Evolutionary conservation across 2,113 vertebrate genomes (phyloP).

Genomic region (Psilopogon haemacephalus): DNA sequence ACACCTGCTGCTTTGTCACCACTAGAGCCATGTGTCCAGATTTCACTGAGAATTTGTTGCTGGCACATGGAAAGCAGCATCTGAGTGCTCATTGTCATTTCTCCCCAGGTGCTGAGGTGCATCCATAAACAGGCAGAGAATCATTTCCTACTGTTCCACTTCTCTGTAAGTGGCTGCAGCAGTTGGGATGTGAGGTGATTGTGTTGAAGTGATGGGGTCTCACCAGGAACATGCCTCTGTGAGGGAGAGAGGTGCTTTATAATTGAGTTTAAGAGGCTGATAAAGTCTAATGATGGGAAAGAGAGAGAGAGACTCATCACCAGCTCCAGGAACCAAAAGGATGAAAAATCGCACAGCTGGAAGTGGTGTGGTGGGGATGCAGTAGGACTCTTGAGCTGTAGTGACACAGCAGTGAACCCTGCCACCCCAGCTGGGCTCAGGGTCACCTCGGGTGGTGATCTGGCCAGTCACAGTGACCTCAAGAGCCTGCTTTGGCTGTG

Average conservation of each 20-base stretch:
- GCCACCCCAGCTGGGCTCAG: neutral
- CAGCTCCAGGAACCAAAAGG: neutral
- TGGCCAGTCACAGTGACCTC: neutral
- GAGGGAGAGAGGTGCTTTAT: neutral
- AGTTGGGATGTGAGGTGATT: neutral
- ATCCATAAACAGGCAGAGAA: neutral
- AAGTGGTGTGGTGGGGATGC: neutral
- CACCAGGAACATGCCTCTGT: neutral
- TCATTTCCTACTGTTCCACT: neutral
- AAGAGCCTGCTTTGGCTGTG: neutral
- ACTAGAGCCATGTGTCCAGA: neutral
- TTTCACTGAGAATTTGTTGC: neutral
- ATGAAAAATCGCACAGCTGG: neutral
- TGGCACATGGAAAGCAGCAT: neutral
- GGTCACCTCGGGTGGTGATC: neutral
- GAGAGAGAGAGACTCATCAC: neutral
- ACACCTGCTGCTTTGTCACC: neutral
- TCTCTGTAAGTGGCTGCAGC: neutral
- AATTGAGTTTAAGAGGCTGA: rapidly evolving
- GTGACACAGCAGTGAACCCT: neutral
- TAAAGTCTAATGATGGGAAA: neutral
- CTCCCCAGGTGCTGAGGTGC: neutral
- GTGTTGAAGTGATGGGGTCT: neutral
- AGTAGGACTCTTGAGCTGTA: neutral
- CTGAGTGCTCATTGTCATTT: neutral